These are phyloP conservation scores for Meteorus sp. DNA, from an alignment of 1,140 invertebrate genomes.

Conservation along the genomic window DNA sequence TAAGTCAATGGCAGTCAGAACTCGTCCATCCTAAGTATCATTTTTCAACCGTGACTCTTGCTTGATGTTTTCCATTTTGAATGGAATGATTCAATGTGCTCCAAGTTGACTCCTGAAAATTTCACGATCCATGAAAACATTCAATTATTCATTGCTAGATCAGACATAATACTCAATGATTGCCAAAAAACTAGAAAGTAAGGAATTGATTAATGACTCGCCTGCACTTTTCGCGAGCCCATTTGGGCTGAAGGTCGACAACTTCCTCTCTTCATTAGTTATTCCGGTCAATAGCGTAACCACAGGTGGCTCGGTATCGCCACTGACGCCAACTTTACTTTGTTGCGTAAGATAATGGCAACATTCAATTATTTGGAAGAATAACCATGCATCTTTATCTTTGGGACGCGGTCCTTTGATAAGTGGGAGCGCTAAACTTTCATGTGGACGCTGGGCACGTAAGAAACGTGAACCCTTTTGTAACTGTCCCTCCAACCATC, in stretches of 20 bases:
- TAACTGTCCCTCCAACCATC: constrained; percentile 87
- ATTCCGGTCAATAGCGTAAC: constrained; percentile 66
- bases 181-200: not conserved
- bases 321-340: constrained; percentile 57
- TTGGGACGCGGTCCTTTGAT: constrained; percentile 72
- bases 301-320: constrained; percentile 56
- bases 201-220: constrained; percentile 32
- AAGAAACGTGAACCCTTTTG: constrained; percentile 81
- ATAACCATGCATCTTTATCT: constrained; percentile 69
- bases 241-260: constrained; percentile 52
- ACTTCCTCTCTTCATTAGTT: constrained; percentile 45
- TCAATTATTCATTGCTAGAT: not conserved
- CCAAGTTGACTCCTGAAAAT: constrained; percentile 64
- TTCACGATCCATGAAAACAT: constrained; percentile 25
- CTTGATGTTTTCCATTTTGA: constrained; percentile 69
- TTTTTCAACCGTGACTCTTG: constrained; percentile 68
- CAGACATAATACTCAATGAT: constrained; percentile 1
- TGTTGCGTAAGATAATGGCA: constrained; percentile 70
- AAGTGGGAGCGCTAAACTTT: constrained; percentile 71
- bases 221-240: constrained; percentile 64
- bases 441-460: constrained; percentile 77
- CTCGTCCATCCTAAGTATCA: not conserved
- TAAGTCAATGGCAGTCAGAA: constrained; percentile 29
- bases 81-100: constrained; percentile 68
- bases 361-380: constrained; percentile 72